Evolutionary conservation across 2,888 invertebrate species (phyloP), one percentile per base, ranked within the genome.

Genomic region (Eupithecia insigniata): DNA sequence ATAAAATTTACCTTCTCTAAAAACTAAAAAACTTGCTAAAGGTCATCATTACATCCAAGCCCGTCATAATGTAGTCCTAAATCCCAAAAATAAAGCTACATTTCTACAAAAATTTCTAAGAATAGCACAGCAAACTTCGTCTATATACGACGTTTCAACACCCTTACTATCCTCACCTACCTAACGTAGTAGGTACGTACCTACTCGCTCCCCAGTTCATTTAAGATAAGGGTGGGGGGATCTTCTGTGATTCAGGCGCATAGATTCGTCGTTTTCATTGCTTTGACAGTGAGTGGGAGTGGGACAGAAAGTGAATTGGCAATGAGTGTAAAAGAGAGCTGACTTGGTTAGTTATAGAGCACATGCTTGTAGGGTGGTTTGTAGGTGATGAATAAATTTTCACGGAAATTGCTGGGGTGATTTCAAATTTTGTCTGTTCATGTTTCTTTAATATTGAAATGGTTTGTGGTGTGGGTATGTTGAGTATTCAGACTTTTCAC

Each of bases 231-330:
- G 91, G 90, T 85, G 90, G 87, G 88, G 85, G 67, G 73, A 80
- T 84, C 83, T 85, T 83, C 90, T 84, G 92, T 91, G 93, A 93
- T 92, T 92, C 92, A 89, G 88, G 85, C 90, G 89, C 90, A 92
- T 91, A 91, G 92, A 92, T 92, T 92, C 92, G 88, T 89, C 87
- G 87, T 90, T 93, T 92, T 92, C 92, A 91, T 90, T 90, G 90
- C 89, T 88, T 89, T 87, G 86, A 89, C 90, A 87, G 89, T 88
- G 86, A 73, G 92, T 87, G 89, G 73, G 87, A 92, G 81, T 70
- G 85, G 79, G 90, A 89, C 12, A 80, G 80, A 74, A 71, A 69
- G 75, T 80, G 79, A 80, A 79, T 83, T 83, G 79, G 83, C 80
- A 80, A 78, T 83, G 81, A 74, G 83, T 76, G 84, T 90, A 82